phyloP scores from a whole-genome alignment of 2,888 invertebrate genomes.

The Dugesia japonica region DNA sequence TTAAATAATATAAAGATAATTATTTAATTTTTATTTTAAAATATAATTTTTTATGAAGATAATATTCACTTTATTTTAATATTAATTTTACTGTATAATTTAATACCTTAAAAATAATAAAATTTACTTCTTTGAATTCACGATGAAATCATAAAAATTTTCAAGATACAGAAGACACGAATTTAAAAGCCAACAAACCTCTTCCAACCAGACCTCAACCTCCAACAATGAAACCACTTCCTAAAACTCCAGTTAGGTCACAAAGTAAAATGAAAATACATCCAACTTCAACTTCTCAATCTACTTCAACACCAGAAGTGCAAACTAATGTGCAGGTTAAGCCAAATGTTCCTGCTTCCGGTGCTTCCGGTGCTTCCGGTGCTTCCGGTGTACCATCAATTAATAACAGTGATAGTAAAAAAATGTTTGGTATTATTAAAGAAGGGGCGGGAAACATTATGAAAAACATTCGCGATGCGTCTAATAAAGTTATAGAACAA shows the following conservation, averaged over 20 bases:
- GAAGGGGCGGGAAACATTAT: slow-evolving; percentile 61
- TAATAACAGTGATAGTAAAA: slow-evolving; percentile 4
- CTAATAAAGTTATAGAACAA: slow-evolving; percentile 85
- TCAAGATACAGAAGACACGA: too few relatives aligned
- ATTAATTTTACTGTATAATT: too few relatives aligned
- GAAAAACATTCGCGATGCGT: slow-evolving; percentile 82
- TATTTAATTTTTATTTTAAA: too few relatives aligned
- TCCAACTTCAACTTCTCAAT: background rate
- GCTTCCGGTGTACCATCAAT: background rate
- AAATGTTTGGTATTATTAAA: slow-evolving; percentile 61
- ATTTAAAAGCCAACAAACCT: background rate
- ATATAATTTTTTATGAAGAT: too few relatives aligned
- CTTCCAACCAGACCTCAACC: background rate
- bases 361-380: background rate
- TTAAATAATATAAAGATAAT: too few relatives aligned
- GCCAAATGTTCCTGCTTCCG: slow-evolving; percentile 1
- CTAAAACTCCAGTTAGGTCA: background rate
- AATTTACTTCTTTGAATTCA: too few relatives aligned
- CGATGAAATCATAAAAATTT: too few relatives aligned
- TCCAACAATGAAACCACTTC: background rate
- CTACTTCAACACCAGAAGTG: background rate
- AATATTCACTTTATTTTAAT: too few relatives aligned
- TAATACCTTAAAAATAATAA: too few relatives aligned
- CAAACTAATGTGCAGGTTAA: background rate
- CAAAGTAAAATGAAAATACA: background rate